phyloP scores from a whole-genome alignment of 2,888 invertebrate genomes.

The Spialia ferax region DNA sequence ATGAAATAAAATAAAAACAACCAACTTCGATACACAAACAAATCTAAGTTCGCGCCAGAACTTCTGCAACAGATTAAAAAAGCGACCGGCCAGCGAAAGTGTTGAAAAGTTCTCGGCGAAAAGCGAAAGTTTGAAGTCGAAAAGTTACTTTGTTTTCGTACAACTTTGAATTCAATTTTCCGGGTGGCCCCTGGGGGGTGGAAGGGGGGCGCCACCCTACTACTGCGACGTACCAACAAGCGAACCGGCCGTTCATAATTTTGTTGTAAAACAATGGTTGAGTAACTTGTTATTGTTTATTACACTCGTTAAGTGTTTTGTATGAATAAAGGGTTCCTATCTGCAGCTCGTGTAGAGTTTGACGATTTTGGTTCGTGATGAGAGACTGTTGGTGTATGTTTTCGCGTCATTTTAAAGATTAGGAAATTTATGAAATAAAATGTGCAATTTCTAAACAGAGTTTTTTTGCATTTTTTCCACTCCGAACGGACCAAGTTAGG shows the following conservation, averaged over 20 bases:
- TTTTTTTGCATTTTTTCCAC: no score
- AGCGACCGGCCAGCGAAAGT: slow-evolving; percentile 70
- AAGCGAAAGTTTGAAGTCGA: slow-evolving; percentile 74
- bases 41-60: slow-evolving; percentile 19
- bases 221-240: slow-evolving; percentile 51
- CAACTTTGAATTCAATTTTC: slow-evolving; percentile 79
- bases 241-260: slow-evolving; percentile 60
- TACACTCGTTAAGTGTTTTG: slow-evolving; percentile 20
- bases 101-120: slow-evolving; percentile 72
- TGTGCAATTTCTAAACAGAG: no score
- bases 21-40: neutral
- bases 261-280: slow-evolving; percentile 50
- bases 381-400: neutral
- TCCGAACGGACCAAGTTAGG: no score
- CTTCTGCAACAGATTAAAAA: slow-evolving; percentile 42
- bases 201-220: slow-evolving; percentile 52
- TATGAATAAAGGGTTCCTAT: neutral
- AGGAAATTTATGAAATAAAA: no score
- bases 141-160: slow-evolving; percentile 82
- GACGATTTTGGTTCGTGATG: neutral
- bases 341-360: neutral
- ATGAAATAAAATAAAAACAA: neutral
- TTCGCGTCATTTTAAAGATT: neutral
- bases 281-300: slow-evolving; percentile 31
- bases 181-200: slow-evolving; percentile 55